Percentiles rank a stretch among this genome's conserved stretches.
Conservation (phyloP, 2,888 invertebrate species). For the Xanthia icteritia region DNA sequence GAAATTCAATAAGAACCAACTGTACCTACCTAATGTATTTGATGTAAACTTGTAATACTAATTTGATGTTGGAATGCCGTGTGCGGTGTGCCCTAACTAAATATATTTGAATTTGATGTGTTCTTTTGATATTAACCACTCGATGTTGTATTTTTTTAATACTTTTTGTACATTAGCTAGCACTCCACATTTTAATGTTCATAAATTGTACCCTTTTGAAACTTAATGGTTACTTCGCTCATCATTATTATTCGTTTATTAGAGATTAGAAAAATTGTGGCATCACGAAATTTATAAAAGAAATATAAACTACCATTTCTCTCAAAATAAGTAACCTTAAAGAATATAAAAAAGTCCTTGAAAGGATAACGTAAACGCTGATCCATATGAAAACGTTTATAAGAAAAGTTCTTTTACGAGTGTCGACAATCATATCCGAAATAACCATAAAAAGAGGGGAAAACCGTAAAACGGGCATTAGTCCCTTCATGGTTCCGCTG, state of each 20-base stretch:
- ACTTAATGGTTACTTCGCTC: not conserved
- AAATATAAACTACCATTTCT: not conserved
- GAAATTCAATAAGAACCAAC: slow-evolving; percentile 6
- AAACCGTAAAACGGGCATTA: slow-evolving; percentile 85
- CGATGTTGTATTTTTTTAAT: slow-evolving; percentile 38
- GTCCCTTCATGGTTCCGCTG: slow-evolving; percentile 82
- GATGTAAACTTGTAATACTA: slow-evolving; percentile 68
- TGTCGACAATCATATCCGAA: slow-evolving; percentile 85
- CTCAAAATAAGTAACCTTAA: slow-evolving; percentile 1
- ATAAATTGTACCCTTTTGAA: not conserved
- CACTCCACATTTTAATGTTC: not conserved
- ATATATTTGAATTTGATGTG: slow-evolving; percentile 50
- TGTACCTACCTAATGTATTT: slow-evolving; percentile 2
- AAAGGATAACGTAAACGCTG: slow-evolving; percentile 61
- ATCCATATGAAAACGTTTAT: slow-evolving; percentile 75
- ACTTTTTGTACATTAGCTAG: not conserved
- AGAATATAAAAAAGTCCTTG: slow-evolving; percentile 32
- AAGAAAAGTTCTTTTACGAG: slow-evolving; percentile 81
- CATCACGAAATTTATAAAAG: not conserved
- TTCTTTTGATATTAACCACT: slow-evolving; percentile 57
- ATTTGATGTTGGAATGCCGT: slow-evolving; percentile 69
- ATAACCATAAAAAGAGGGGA: slow-evolving; percentile 84
- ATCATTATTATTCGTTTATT: not conserved
- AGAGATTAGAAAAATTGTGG: not conserved
- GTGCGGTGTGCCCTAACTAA: slow-evolving; percentile 50